Evolutionary conservation across 2,888 invertebrate species (phyloP), one percentile per base, ranked within the genome.

Genomic region (Rambutsinella grinnellia): DNA sequence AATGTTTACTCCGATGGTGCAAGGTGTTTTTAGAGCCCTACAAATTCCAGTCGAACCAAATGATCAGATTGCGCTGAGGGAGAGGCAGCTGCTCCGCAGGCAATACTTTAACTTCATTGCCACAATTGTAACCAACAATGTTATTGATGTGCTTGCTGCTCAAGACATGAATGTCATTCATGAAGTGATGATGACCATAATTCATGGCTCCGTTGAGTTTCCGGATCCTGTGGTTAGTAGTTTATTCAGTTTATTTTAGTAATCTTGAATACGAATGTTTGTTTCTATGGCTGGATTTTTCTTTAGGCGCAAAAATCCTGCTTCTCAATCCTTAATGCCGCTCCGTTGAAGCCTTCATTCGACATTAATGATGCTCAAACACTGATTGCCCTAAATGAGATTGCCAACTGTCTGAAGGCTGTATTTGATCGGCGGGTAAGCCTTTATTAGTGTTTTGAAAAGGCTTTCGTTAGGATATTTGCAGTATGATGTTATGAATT

Each of bases 351-450:
- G 84, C 86, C 86, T 13, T 86, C 87, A 13, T 89, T 89, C 85
- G 89, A 89, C 83, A 85, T 89, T 46, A 84, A 85, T 54, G 89
- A 89, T 85, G 89, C 87, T 36, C 89, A 89, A 83, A 88, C 88
- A 8, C 83, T 87, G 21, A 83, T 88, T 80, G 86, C 86, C 21
- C 81, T 87, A 17, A 84, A 84, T 57, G 87, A 87, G 83, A 85
- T 84, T 63, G 85, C 85, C 15, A 76, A 80, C 27, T 86, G 86
- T 76, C 80, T 87, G 15, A 84, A 84, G 69, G 70, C 84, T 13
- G 82, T 86, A 10, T 84, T 84, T 47, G 84, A 85, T 13, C 84
- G 84, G 68, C 79, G 85, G 70, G 86, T 86, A 75, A 80, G 82
- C n/a, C n/a, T n/a, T n/a, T n/a, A n/a, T n/a, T n/a, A n/a, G n/a